Conservation (phyloP, 2,888 invertebrate species). For the Apamea sordens region DNA sequence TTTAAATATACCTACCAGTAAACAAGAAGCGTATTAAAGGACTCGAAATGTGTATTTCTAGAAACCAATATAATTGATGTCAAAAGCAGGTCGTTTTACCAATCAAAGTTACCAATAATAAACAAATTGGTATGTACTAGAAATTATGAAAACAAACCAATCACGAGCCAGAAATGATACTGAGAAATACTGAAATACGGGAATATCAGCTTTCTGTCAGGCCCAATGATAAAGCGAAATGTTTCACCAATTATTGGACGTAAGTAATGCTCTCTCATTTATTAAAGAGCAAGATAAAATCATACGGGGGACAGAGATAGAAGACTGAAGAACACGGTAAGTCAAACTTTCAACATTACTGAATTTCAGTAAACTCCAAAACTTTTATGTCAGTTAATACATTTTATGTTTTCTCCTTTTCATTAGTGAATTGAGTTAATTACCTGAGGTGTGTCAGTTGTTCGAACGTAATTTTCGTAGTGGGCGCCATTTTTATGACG, state of each 20-base stretch:
- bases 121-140: background rate
- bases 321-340: background rate
- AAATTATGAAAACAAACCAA: constrained; percentile 12
- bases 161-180: background rate
- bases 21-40: background rate
- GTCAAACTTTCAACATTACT: constrained; percentile 36
- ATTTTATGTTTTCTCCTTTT: constrained; percentile 46
- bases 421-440: constrained; percentile 45
- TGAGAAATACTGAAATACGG: background rate
- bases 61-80: background rate
- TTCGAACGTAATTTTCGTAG: constrained; percentile 18
- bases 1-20: too few species aligned
- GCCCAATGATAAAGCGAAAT: constrained; percentile 38
- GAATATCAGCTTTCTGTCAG: constrained; percentile 23
- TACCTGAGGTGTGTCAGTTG: constrained; percentile 23
- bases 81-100: background rate
- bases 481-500: constrained; percentile 11
- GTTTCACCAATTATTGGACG: constrained; percentile 45
- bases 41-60: background rate
- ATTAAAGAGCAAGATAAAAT: constrained; percentile 40
- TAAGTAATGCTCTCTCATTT: constrained; percentile 57
- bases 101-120: background rate
- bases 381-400: constrained; percentile 47
- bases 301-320: constrained; percentile 8
- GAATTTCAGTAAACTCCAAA: constrained; percentile 44